These are phyloP conservation scores for Ellobium chinense DNA, from an alignment of 2,888 invertebrate species.

Conservation along the genomic window DNA sequence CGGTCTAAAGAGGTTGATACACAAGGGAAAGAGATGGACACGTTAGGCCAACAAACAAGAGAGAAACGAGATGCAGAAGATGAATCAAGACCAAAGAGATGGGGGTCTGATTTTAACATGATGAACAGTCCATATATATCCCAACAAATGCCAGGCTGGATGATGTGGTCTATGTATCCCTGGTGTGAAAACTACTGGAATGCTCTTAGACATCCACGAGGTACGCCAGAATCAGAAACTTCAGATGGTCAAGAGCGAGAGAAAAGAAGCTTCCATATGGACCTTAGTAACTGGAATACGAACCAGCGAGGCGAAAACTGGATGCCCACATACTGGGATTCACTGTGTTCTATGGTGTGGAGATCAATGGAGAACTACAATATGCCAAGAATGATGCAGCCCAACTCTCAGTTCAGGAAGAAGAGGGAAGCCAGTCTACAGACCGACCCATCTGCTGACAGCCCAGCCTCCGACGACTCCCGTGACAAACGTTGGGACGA, in stretches of 20 bases:
- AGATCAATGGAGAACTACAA: background rate
- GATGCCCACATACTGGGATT: background rate
- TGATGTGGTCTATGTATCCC: background rate
- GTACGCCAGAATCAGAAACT: background rate
- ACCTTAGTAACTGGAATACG: background rate
- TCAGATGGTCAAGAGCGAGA: background rate
- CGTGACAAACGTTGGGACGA: background rate
- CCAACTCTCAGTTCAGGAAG: constrained; percentile 7
- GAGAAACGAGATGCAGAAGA: background rate
- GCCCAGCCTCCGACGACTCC: background rate
- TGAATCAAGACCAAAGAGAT: constrained; percentile 3
- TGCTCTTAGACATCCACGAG: background rate
- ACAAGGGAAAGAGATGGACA: background rate
- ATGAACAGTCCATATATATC: background rate
- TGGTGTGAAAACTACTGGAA: constrained; percentile 19
- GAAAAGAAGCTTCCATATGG: background rate
- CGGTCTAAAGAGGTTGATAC: background rate
- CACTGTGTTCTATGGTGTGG: constrained; percentile 8
- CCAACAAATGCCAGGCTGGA: background rate
- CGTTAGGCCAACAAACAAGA: background rate
- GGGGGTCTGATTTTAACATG: background rate
- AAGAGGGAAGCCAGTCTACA: background rate
- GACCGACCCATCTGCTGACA: background rate
- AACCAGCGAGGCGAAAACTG: background rate
- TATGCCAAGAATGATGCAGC: background rate